Evolutionary conservation across 2,888 invertebrate genomes (phyloP), one percentile per base, ranked within the genome.

Genomic region (Coleophora flavipennella): DNA sequence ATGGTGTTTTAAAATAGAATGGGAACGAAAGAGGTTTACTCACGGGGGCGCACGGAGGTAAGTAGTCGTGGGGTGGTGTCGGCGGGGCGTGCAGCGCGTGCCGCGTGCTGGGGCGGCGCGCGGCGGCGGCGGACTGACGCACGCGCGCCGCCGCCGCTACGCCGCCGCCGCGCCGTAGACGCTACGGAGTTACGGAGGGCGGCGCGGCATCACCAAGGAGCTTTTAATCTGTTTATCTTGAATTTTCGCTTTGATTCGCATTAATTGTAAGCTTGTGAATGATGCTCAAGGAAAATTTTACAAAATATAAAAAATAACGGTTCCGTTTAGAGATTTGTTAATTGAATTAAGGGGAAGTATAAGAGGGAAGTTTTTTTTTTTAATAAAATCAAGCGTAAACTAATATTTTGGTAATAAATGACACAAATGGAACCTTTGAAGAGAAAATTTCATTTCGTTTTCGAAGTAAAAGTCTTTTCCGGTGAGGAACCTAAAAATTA

Each of bases 41-140:
- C 71, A 83, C 83, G 77, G 73, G 75, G 77, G 83, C 83, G 79
- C 83, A 80, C 77, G 76, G 72, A 73, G 59, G 53, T 63, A 51
- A 55, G 58, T 57, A 53, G 54, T 57, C 57, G 57, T 55, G 59
- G 53, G 56, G 49, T 61, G 60, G 48, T 49, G 52, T 53, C 48
- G 55, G 49, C 55, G 64, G 56, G 57, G 54, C 48, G 52, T 50
- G 55, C 52, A 53, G 53, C 51, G 50, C 79, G 79, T 78, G 60
- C 75, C 76, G 68, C 75, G 73, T 63, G 65, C 56, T 57, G 69
- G 74, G 69, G 65, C 71, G 61, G 62, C 72, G 74, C 79, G 74
- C 74, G 70, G 65, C 71, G 60, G 59, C 60, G 67, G 70, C 74
- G 75, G 68, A 76, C 75, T 73, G 67, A 69, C 78, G 74, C 70